Conservation (phyloP, 30 jellyfish, hydroid and myxozoan genomes). For the Aurelia sp. region DNA sequence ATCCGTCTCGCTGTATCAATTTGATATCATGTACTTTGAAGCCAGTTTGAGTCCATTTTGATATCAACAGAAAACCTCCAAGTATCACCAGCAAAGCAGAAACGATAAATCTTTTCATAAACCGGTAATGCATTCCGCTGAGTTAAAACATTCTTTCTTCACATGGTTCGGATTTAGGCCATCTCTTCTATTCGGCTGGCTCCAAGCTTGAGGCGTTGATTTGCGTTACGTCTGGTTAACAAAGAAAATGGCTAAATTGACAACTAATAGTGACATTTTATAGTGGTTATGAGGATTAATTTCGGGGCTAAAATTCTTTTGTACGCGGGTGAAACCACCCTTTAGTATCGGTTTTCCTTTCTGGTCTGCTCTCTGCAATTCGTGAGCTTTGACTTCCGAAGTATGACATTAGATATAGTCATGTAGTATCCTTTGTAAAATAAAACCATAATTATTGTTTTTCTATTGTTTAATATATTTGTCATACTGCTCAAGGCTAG, state of each 20-base stretch:
- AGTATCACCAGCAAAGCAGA: constrained; percentile 42
- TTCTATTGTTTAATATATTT: no score
- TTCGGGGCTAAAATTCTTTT: constrained; percentile 19
- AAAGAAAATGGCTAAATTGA: constrained; percentile 13
- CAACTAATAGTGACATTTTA: constrained; percentile 17
- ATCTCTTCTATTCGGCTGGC: no score
- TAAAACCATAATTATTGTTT: no score
- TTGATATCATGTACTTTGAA: background rate
- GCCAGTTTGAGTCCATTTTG: constrained; percentile 39
- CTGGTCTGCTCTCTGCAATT: no score
- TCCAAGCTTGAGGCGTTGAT: background rate
- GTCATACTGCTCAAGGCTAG: no score
- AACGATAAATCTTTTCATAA: constrained; percentile 51
- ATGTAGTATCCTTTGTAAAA: no score
- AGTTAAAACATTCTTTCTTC: no score
- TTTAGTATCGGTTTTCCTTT: constrained; percentile 1
- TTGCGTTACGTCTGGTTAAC: constrained; percentile 26
- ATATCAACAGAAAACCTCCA: constrained; percentile 43
- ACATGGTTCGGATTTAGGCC: no score
- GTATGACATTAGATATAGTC: no score
- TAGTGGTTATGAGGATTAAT: constrained; percentile 36
- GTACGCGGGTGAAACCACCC: constrained; percentile 25
- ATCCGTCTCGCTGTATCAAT: constrained; percentile 1
- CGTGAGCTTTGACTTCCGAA: no score
- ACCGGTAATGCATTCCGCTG: constrained; percentile 64